Base-by-base conservation (phyloP, 1,140 invertebrate genomes). In the Caenorhabditis remanei region DNA sequence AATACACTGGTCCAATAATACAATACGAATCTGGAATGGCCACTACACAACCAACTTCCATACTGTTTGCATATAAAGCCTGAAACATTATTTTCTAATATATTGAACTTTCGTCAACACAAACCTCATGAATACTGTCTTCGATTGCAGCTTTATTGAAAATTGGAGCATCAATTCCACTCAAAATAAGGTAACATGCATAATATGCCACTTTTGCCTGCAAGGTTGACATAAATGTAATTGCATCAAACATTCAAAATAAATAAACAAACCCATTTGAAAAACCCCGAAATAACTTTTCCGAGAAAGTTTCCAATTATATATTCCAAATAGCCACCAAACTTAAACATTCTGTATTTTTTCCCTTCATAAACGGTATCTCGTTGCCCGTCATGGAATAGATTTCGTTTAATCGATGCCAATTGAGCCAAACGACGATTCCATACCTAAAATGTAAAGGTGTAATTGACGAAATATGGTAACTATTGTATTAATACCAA, bases 351-450 rank as follows among this genome's bases (percentile, higher is more conserved):
- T 58, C 55, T 11, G n/a, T 58, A 58, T n/a, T 58, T n/a, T 58
- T 58, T 58, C 6, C 55, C 55, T 1, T 58, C n/a, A n/a, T 58
- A 58, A 6, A 19, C 4, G 55, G 9, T 58, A 1, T 11, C 19
- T 58, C 55, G 14, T 7, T 58, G 14, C 14, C 55, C 55, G 1
- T 19, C 19, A 1, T 58, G 4, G 9, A 19, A 58, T 7, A n/a
- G 6, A 19, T 16, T n/a, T 58, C 19, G 14, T 5, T 7, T 65
- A 7, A 65, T 24, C 16, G 40, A 9, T 19, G 61, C 61, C 24
- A 65, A 24, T 7, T 65, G 61, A 13, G 61, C 61, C 61, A 65
- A 65, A 32, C 61, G 61, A 14, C 61, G 21, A 65, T 65, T 65
- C 21, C 40, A 65, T 13, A 24, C 32, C 61, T 65, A 7, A 40